A percentile compares a stretch with the other conserved stretches of the same genome.
phyloP scores from a whole-genome alignment of 2,888 invertebrate species.

The Ophion ventricosus region DNA sequence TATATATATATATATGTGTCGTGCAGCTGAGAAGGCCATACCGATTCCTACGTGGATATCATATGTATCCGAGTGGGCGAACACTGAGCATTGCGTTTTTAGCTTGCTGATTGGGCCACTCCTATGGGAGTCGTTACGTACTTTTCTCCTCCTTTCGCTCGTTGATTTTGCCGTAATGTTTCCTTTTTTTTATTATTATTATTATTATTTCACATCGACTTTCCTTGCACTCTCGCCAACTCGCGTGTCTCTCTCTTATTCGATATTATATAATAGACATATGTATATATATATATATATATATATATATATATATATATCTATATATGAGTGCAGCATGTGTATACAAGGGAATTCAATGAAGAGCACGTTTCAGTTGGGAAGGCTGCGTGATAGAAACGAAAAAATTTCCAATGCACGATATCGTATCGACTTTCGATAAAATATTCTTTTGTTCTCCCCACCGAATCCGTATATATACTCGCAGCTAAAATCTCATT shows the following conservation, averaged over 20 bases:
- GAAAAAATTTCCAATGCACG: constrained; percentile 41
- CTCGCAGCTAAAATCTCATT: constrained; percentile 25
- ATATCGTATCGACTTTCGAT: constrained; percentile 47
- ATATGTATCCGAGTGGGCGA: constrained; percentile 59
- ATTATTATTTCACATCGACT: constrained; percentile 41
- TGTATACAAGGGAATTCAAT: constrained; percentile 14
- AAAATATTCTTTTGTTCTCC: constrained; percentile 46
- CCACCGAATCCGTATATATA: constrained; percentile 20
- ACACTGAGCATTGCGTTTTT: constrained; percentile 72
- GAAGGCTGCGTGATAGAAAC: constrained; percentile 19
- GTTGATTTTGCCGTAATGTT: constrained; percentile 18
- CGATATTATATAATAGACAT: constrained; percentile 42
- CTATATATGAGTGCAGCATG: background rate
- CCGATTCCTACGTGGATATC: constrained; percentile 17
- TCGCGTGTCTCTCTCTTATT: constrained; percentile 22
- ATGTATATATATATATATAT: background rate
- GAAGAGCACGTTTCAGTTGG: constrained; percentile 24
- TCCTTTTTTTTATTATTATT: constrained; percentile 45
- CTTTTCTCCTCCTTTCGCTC: constrained; percentile 68
- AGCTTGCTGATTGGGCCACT: constrained; percentile 79
- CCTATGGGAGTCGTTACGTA: constrained; percentile 78
- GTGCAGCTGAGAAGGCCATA: background rate
- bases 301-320: constrained; percentile 5
- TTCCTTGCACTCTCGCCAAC: constrained; percentile 27
- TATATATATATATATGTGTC: background rate